These are phyloP conservation scores for Leucoraja ocellata DNA, from an alignment of 2,797 vertebrate species.

Conservation along the genomic window DNA sequence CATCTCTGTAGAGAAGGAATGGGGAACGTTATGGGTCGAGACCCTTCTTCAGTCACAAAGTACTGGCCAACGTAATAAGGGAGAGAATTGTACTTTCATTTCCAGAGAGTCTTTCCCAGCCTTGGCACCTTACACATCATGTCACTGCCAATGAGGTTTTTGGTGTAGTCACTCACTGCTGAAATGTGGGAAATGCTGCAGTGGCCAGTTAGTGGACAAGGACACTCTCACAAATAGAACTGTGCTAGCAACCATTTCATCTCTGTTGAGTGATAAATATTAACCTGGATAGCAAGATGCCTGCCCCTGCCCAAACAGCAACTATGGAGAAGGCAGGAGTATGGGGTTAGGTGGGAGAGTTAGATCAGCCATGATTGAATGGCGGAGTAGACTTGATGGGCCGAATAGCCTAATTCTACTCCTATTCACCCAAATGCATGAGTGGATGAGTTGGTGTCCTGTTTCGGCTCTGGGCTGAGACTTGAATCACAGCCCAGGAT, in stretches of 20 bases:
- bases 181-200: too few relatives aligned
- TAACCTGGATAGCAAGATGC: not conserved
- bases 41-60: not conserved
- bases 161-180: not conserved
- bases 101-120: not conserved
- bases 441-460: not conserved
- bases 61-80: not conserved
- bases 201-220: not conserved
- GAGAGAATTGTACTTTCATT: not conserved
- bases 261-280: not conserved
- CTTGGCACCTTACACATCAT: not conserved
- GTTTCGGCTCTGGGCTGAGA: not conserved
- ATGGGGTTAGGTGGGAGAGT: too few relatives aligned
- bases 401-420: too few relatives aligned
- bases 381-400: too few relatives aligned
- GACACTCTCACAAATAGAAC: not conserved
- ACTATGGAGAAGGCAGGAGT: too few relatives aligned
- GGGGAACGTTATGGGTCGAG: too few relatives aligned
- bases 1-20: too few relatives aligned
- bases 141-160: not conserved
- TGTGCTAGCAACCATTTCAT: not conserved
- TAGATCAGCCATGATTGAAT: too few relatives aligned
- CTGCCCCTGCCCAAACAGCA: not conserved
- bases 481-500: not conserved
- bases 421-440: too few relatives aligned